Evolutionary conservation across 2,888 invertebrate genomes (phyloP).

Genomic region (Brachycybe producta): DNA sequence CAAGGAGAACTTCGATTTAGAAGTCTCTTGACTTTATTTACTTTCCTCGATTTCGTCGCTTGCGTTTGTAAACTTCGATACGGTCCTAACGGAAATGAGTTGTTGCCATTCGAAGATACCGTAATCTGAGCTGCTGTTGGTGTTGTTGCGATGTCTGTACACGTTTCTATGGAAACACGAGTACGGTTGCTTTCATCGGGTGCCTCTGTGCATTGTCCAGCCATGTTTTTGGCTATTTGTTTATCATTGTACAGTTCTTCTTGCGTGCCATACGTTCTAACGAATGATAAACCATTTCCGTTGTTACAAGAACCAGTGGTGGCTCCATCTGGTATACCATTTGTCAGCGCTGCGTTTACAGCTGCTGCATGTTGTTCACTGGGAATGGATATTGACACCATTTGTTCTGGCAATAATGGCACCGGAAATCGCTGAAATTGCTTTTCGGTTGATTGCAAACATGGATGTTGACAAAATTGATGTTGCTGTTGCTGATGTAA

Average conservation of each 20-base stretch:
- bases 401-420: slow-evolving; percentile 22
- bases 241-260: too few relatives aligned
- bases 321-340: slow-evolving; percentile 1
- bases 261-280: slow-evolving; percentile 5
- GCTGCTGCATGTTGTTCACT: neutral
- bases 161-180: too few relatives aligned
- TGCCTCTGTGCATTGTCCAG: too few relatives aligned
- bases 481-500: slow-evolving; percentile 22
- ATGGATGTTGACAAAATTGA: slow-evolving; percentile 20
- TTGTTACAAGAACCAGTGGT: slow-evolving; percentile 5
- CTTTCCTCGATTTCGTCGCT: slow-evolving; percentile 19
- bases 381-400: neutral
- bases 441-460: slow-evolving; percentile 20
- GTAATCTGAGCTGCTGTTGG: too few relatives aligned
- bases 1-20: slow-evolving; percentile 36
- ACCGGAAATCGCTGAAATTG: slow-evolving; percentile 25
- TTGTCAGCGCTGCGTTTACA: too few relatives aligned
- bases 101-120: too few relatives aligned
- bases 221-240: too few relatives aligned
- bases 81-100: too few relatives aligned
- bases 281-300: slow-evolving; percentile 12
- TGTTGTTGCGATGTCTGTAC: too few relatives aligned
- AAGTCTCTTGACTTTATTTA: slow-evolving; percentile 23
- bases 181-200: too few relatives aligned
- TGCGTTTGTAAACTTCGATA: slow-evolving; percentile 20